Evolutionary conservation across 2,113 vertebrate species (phyloP).

Genomic region (Laticauda colubrina): DNA sequence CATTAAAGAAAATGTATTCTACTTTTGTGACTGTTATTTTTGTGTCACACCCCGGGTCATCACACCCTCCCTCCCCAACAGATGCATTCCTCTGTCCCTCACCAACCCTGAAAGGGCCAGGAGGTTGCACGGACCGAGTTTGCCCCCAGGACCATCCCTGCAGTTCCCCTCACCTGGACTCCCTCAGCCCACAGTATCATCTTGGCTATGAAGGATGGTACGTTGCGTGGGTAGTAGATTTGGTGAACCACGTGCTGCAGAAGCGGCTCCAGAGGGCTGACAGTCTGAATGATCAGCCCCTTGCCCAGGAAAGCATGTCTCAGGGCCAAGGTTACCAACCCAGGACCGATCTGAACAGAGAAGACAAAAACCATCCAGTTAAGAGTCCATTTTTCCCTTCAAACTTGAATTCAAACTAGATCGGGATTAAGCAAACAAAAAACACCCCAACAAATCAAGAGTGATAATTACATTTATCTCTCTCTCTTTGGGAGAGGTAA

Average conservation of each 20-base stretch:
- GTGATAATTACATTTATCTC: background rate
- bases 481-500: too few species aligned
- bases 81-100: background rate
- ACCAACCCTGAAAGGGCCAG: background rate
- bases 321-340: conserved; percentile 76
- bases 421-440: background rate
- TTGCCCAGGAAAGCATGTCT: conserved; percentile 73
- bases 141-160: background rate
- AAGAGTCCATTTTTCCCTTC: background rate
- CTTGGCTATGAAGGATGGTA: conserved; percentile 75
- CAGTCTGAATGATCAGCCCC: conserved; percentile 76
- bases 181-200: conserved; percentile 77
- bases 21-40: too few species aligned
- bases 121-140: background rate
- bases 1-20: too few species aligned
- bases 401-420: background rate
- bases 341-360: conserved; percentile 76
- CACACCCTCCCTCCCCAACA: too few species aligned
- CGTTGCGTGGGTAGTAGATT: conserved; percentile 76
- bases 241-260: conserved; percentile 79
- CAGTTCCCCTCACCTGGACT: conserved; percentile 68
- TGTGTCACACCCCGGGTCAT: too few species aligned
- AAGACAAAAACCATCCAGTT: too few species aligned
- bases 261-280: conserved; percentile 81
- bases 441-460: background rate